These are phyloP conservation scores for Scomber scombrus DNA, from an alignment of 2,113 vertebrate genomes.

Conservation along the genomic window DNA sequence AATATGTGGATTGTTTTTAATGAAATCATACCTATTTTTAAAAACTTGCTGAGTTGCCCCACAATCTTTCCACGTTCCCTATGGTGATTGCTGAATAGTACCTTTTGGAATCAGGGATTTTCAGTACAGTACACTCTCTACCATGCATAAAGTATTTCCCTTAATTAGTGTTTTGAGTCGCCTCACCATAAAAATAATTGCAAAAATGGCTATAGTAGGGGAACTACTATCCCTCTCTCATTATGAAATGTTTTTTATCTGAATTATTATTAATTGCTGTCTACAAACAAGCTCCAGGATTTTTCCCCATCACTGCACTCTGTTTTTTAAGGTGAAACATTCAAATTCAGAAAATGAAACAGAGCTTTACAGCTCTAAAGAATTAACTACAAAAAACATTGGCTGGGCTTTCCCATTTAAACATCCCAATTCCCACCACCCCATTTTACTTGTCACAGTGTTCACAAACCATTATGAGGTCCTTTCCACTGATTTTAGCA, in stretches of 20 bases:
- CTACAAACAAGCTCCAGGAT: background rate
- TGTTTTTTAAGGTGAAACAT: background rate
- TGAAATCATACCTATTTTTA: too few species aligned
- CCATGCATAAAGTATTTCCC: background rate
- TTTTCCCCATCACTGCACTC: background rate
- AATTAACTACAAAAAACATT: background rate
- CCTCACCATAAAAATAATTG: background rate
- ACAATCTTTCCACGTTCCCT: too few species aligned
- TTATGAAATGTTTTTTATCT: background rate
- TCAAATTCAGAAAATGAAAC: background rate
- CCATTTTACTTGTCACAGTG: conserved; percentile 52
- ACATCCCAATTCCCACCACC: conserved; percentile 24
- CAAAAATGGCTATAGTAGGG: background rate
- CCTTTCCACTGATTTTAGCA: conserved; percentile 36
- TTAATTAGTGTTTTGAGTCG: background rate
- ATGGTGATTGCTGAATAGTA: too few species aligned
- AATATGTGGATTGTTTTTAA: too few species aligned
- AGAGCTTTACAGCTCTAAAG: background rate
- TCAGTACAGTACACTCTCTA: too few species aligned
- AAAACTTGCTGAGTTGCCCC: too few species aligned
- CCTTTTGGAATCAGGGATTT: too few species aligned
- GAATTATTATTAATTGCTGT: too few species aligned
- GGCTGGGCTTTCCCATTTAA: conserved; percentile 23
- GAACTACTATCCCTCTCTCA: background rate
- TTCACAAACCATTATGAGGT: conserved; percentile 43